Evolutionary conservation across 2,797 vertebrate genomes (phyloP).

Genomic region (Epinephelus awoara): DNA sequence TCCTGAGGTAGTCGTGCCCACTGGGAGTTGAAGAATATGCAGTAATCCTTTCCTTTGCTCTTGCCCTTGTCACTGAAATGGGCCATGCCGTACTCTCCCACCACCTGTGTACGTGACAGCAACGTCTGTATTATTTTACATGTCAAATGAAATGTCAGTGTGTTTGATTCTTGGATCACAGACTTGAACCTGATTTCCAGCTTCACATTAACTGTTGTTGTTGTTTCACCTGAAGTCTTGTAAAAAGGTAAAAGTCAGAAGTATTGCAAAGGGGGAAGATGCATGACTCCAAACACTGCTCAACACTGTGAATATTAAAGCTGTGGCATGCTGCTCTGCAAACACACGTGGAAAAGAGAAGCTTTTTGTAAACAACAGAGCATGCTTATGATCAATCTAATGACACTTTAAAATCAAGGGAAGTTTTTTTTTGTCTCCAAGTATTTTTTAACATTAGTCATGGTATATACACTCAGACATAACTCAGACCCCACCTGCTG

Average conservation of each 20-base stretch:
- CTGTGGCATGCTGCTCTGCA: no score
- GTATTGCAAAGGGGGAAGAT: background rate
- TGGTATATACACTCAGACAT: background rate
- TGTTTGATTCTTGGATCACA: background rate
- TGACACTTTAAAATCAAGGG: no score
- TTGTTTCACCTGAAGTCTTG: background rate
- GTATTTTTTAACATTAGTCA: background rate
- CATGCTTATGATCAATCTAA: background rate
- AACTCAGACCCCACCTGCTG: background rate
- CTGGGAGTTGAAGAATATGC: slow-evolving; percentile 95
- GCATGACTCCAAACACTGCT: background rate
- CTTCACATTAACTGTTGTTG: background rate
- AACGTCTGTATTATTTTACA: background rate
- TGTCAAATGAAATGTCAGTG: background rate
- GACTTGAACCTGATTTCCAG: background rate
- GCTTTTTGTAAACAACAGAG: background rate
- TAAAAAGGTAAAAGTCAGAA: background rate
- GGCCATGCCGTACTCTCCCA: slow-evolving; percentile 94
- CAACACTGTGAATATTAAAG: background rate
- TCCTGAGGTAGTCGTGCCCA: slow-evolving; percentile 97
- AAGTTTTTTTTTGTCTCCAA: no score
- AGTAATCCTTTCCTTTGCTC: slow-evolving; percentile 93
- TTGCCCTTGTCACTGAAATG: slow-evolving; percentile 90
- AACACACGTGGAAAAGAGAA: background rate
- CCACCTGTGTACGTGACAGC: slow-evolving; percentile 82